Percentiles rank a stretch among this genome's conserved stretches.
These are phyloP conservation scores for Campoletis raptor DNA, from an alignment of 2,888 invertebrate genomes.

Conservation along the genomic window DNA sequence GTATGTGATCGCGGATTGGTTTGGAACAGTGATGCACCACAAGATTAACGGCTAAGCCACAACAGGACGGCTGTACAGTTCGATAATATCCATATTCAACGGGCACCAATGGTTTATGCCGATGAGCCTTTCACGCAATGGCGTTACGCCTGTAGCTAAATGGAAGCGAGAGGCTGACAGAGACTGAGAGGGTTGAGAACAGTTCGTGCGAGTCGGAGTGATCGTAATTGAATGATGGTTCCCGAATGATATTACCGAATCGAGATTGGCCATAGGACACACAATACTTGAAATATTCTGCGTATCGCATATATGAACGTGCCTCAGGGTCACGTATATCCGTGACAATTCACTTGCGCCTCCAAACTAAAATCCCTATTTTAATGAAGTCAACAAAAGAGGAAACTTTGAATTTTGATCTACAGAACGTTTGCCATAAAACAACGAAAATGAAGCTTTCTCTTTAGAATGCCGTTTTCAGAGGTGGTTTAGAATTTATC, in stretches of 20 bases:
- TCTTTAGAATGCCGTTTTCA: too few species aligned
- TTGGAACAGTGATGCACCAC: conserved; percentile 39
- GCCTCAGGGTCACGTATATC: not conserved
- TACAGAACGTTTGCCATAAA: not conserved
- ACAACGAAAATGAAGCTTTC: too few species aligned
- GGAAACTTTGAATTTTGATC: not conserved
- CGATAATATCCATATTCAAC: conserved; percentile 79
- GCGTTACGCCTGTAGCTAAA: conserved; percentile 28
- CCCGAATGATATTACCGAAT: conserved; percentile 81
- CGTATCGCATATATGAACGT: conserved; percentile 3
- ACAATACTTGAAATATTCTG: conserved; percentile 75
- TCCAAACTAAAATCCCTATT: not conserved
- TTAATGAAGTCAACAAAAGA: not conserved
- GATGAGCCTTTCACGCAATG: conserved; percentile 65
- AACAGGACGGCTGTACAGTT: conserved; percentile 59
- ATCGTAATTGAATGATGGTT: conserved; percentile 81
- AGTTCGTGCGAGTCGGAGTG: conserved; percentile 58
- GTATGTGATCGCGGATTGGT: conserved; percentile 40
- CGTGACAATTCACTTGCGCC: conserved; percentile 8
- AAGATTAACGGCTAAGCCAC: conserved; percentile 68
- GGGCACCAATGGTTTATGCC: conserved; percentile 74
- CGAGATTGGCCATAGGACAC: conserved; percentile 79
- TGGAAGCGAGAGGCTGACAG: not conserved
- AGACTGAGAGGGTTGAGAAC: conserved; percentile 22
- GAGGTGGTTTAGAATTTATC: too few species aligned